phyloP scores from a whole-genome alignment of 1,140 invertebrate species.

The Hyles euphorbiae region DNA sequence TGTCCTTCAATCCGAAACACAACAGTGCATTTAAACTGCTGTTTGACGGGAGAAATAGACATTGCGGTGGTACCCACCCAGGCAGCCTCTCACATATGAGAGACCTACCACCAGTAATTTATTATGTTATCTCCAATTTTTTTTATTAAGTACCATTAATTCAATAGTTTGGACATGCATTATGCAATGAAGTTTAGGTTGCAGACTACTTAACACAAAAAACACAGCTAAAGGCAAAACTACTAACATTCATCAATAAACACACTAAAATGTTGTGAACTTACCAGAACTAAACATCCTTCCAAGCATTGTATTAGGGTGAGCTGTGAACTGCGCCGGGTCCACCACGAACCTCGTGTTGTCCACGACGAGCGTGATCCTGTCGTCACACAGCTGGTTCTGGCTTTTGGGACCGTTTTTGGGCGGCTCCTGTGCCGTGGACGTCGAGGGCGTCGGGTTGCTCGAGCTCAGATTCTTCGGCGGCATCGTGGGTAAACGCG shows the following conservation, averaged over 20 bases:
- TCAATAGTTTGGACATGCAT: no score
- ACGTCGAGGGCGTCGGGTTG: slow-evolving; percentile 51
- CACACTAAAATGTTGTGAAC: slow-evolving; percentile 10
- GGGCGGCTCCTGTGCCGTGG: slow-evolving; percentile 46
- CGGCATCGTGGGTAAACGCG: slow-evolving; percentile 41
- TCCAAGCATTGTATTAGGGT: slow-evolving; percentile 95
- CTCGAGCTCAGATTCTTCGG: slow-evolving; percentile 46
- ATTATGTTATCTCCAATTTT: no score
- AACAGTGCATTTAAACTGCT: no score
- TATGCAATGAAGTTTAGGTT: no score
- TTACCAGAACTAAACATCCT: slow-evolving; percentile 96
- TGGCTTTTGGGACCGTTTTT: slow-evolving; percentile 50
- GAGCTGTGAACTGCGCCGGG: slow-evolving; percentile 91
- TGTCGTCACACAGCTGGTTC: slow-evolving; percentile 78
- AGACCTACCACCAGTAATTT: no score
- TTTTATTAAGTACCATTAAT: no score
- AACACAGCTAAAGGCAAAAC: no score
- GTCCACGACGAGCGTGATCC: slow-evolving; percentile 94
- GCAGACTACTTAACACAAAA: no score
- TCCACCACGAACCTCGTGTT: slow-evolving; percentile 95
- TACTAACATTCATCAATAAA: background rate
- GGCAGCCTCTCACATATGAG: no score
- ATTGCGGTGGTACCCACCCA: no score
- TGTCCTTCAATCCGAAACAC: no score
- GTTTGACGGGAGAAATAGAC: no score